A percentile compares a stretch with the other conserved stretches of the same genome.
Evolutionary conservation across 2,888 invertebrate genomes (phyloP).

Genomic region (Leucophora obtusa): DNA sequence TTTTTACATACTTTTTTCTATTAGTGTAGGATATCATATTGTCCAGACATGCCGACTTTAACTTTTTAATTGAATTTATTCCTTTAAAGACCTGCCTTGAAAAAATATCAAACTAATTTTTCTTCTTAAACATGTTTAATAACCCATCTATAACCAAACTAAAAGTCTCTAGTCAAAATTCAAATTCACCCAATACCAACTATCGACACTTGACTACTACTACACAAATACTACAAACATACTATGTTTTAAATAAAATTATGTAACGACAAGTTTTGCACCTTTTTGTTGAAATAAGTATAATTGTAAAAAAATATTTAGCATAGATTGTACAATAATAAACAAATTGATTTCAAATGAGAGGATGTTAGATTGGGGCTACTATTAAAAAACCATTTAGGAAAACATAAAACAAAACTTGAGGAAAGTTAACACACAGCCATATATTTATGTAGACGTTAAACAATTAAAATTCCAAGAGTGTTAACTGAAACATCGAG

Average conservation of each 20-base stretch:
- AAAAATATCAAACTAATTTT: slow-evolving; percentile 1
- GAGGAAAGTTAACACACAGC: background rate
- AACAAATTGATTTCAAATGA: background rate
- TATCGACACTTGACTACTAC: background rate
- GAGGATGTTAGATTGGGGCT: background rate
- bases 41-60: no score
- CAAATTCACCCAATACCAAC: slow-evolving; percentile 9
- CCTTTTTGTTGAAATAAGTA: no score
- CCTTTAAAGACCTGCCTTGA: background rate
- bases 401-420: background rate
- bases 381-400: background rate
- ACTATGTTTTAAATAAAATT: background rate
- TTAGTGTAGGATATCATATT: no score
- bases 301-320: background rate
- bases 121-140: slow-evolving; percentile 13
- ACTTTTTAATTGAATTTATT: background rate
- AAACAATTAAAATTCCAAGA: slow-evolving; percentile 4
- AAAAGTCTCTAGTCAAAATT: background rate
- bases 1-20: no score
- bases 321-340: background rate
- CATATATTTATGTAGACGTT: background rate
- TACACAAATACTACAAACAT: background rate
- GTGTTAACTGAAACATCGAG: background rate
- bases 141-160: background rate
- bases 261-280: slow-evolving; percentile 5